Conservation (phyloP, 2,888 invertebrate genomes). For the Harpalus rubripes region DNA sequence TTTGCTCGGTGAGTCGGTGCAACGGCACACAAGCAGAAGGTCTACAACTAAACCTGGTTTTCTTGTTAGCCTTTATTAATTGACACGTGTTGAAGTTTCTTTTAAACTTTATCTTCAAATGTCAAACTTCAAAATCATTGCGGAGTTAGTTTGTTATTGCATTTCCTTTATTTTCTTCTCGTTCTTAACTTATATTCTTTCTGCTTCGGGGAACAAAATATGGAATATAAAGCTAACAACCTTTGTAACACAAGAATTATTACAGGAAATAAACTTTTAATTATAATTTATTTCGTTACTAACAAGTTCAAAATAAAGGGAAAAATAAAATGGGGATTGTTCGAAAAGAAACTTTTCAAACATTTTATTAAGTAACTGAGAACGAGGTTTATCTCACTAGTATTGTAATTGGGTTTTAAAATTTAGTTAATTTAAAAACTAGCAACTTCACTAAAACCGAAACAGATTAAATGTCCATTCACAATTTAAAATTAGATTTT, state of each 20-base stretch:
- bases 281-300: slow-evolving; percentile 1
- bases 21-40: slow-evolving; percentile 10
- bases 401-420: background rate
- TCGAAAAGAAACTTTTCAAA: background rate
- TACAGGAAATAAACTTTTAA: slow-evolving; percentile 1
- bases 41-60: slow-evolving; percentile 22
- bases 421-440: background rate
- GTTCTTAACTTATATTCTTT: slow-evolving; percentile 19
- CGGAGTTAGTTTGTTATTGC: slow-evolving; percentile 43
- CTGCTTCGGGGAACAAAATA: slow-evolving; percentile 18
- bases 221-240: slow-evolving; percentile 15
- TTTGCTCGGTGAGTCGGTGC: slow-evolving; percentile 8
- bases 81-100: slow-evolving; percentile 57
- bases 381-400: background rate
- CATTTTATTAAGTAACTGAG: background rate
- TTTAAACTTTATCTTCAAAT: slow-evolving; percentile 52
- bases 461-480: background rate
- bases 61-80: slow-evolving; percentile 50
- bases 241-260: slow-evolving; percentile 6
- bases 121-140: slow-evolving; percentile 57
- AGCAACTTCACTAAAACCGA: background rate
- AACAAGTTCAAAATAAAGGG: background rate
- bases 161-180: slow-evolving; percentile 34
- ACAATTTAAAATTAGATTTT: no score
- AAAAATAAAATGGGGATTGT: slow-evolving; percentile 4